Evolutionary conservation across 2,113 vertebrate species (phyloP).

Genomic region (Nettapus auritus): DNA sequence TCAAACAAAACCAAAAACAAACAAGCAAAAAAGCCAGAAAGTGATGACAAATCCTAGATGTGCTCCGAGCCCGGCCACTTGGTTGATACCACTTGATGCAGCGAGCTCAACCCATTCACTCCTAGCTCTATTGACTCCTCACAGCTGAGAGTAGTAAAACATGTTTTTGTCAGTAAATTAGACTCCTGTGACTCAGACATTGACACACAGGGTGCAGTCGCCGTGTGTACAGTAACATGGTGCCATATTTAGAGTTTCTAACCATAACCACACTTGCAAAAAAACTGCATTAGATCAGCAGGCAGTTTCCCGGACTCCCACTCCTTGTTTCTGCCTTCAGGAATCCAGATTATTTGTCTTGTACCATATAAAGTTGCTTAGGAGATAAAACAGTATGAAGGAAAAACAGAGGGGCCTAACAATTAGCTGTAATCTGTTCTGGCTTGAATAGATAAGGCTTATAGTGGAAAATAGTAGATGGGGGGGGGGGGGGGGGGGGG

Average conservation of each 20-base stretch:
- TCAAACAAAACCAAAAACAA: not conserved
- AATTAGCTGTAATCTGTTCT: constrained; percentile 3
- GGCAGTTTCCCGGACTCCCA: constrained; percentile 59
- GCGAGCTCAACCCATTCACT: not conserved
- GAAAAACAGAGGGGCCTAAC: constrained; percentile 38
- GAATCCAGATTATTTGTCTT: constrained; percentile 67
- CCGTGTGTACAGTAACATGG: constrained; percentile 54
- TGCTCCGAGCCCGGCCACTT: rapidly evolving
- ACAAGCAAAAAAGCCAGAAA: not conserved
- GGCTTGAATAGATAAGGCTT: not conserved
- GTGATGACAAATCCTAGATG: not conserved
- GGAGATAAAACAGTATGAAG: constrained; percentile 36
- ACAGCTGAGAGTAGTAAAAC: constrained; percentile 19
- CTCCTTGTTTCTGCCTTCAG: constrained; percentile 58
- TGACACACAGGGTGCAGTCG: constrained; percentile 59
- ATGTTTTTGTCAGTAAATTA: constrained; percentile 60
- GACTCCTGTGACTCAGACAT: constrained; percentile 59
- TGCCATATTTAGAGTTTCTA: constrained; percentile 68
- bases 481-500: too few relatives aligned
- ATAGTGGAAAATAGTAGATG: not conserved
- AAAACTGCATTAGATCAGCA: constrained; percentile 71
- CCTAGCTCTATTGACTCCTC: not conserved
- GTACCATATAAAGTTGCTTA: constrained; percentile 62
- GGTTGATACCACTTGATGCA: not conserved
- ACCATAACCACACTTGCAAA: constrained; percentile 67